Percentiles rank a stretch among this genome's conserved stretches.
Conservation (phyloP, 2,888 invertebrate species). For the Tipula confusa region DNA sequence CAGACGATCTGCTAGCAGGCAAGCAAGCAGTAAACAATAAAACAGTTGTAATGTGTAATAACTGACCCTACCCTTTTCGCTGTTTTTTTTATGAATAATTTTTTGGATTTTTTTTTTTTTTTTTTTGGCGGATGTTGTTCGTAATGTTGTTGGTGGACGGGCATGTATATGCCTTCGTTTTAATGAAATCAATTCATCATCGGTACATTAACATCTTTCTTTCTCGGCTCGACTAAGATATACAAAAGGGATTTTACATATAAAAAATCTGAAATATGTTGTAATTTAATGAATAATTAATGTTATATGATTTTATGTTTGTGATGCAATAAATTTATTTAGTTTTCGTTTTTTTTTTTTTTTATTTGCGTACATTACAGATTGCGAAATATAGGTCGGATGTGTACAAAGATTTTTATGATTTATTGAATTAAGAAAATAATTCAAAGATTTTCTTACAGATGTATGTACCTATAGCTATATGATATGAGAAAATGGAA, state of each 20-base stretch:
- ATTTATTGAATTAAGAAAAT: background rate
- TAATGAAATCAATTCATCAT: conserved; percentile 17
- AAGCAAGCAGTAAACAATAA: background rate
- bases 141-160: background rate
- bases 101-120: too few relatives aligned
- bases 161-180: background rate
- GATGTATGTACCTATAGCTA: too few relatives aligned
- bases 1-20: background rate
- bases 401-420: background rate
- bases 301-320: background rate
- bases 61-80: conserved; percentile 6
- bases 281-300: background rate
- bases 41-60: background rate
- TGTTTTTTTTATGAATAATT: background rate
- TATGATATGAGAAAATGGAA: background rate
- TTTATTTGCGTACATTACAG: background rate
- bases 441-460: background rate
- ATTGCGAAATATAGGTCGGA: conserved; percentile 12
- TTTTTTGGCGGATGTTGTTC: background rate
- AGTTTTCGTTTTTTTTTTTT: too few relatives aligned
- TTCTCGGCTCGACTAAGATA: too few relatives aligned
- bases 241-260: background rate
- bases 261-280: background rate
- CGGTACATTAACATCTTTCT: background rate
- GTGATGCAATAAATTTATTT: conserved; percentile 20